phyloP scores from a whole-genome alignment of 1,140 invertebrate species.

The Geopemphigus sp. region DNA sequence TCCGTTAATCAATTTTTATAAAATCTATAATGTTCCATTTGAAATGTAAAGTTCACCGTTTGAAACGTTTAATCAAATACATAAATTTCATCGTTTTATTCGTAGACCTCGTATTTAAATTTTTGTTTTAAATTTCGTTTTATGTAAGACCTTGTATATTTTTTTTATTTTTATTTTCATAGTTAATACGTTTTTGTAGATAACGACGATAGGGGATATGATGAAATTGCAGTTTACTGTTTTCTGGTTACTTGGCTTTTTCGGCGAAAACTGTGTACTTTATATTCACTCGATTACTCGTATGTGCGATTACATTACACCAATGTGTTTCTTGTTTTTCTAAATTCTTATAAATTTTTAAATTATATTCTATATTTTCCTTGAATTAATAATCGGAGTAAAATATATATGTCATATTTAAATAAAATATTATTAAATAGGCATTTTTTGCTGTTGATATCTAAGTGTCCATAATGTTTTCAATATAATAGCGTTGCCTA shows the following conservation, averaged over 20 bases:
- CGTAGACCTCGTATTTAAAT: not conserved
- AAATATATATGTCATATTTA: too few relatives aligned
- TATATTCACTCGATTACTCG: not conserved
- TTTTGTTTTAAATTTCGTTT: not conserved
- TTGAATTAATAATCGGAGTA: too few relatives aligned
- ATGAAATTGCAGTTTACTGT: not conserved
- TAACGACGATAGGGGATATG: not conserved
- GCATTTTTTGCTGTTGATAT: too few relatives aligned
- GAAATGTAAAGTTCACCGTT: not conserved
- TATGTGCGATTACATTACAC: not conserved
- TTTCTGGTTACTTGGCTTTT: conserved; percentile 5
- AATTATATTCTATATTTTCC: too few relatives aligned
- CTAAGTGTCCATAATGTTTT: too few relatives aligned
- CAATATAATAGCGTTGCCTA: too few relatives aligned
- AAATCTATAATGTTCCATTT: not conserved
- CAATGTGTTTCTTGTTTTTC: not conserved
- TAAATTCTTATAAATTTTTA: too few relatives aligned
- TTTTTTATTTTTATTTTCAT: conserved; percentile 7
- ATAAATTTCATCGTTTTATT: not conserved
- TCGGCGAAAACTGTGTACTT: not conserved
- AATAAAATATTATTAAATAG: too few relatives aligned
- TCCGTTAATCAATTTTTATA: too few relatives aligned
- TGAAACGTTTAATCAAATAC: not conserved
- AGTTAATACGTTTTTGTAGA: not conserved
- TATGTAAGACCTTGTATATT: not conserved